phyloP scores from a whole-genome alignment of 1,140 invertebrate species.

The Pteromalus puparum region DNA sequence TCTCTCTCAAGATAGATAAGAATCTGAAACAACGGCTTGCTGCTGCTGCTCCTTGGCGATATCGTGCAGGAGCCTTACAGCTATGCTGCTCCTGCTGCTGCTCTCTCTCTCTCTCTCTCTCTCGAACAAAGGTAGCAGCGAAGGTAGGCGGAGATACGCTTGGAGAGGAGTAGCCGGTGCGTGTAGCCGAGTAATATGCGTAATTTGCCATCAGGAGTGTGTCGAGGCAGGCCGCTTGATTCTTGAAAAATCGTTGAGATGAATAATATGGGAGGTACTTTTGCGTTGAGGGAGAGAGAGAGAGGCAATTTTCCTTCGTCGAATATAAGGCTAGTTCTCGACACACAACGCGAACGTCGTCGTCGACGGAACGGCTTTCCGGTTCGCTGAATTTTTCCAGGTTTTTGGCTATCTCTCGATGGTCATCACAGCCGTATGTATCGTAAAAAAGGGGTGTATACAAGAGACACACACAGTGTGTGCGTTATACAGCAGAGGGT shows the following conservation, averaged over 20 bases:
- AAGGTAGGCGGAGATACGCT: background rate
- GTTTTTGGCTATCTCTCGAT: background rate
- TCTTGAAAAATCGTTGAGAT: background rate
- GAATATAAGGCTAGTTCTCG: no score
- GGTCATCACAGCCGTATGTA: no score
- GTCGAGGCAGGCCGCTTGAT: background rate
- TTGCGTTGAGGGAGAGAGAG: no score
- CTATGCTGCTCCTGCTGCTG: background rate
- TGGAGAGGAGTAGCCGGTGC: background rate
- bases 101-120: background rate
- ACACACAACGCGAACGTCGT: no score
- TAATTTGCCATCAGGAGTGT: slow-evolving; percentile 30
- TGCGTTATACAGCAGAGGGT: background rate
- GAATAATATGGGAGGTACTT: no score
- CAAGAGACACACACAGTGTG: no score
- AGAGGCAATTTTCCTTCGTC: no score
- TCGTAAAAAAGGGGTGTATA: no score
- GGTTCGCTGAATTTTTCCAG: background rate
- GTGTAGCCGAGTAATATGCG: background rate
- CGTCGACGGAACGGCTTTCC: background rate
- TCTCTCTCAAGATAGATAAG: slow-evolving; percentile 33
- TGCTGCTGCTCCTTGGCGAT: slow-evolving; percentile 14
- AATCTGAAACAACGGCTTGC: slow-evolving; percentile 44
- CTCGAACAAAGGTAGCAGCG: background rate
- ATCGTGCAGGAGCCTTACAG: background rate